Base-by-base conservation (phyloP, 2,888 invertebrate species). In the Macaria liturata region DNA sequence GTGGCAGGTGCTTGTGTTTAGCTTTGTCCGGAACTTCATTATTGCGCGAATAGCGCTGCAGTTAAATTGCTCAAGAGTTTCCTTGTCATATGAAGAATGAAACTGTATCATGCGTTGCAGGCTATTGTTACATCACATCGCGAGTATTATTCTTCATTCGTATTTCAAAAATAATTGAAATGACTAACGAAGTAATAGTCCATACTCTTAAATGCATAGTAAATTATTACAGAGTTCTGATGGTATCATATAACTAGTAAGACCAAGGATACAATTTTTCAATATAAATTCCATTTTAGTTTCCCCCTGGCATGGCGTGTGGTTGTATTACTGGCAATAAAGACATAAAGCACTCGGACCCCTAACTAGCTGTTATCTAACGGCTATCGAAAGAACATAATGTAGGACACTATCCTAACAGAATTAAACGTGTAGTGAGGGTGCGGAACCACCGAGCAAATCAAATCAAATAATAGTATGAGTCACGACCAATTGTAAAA, bases 351-450 rank as follows among this genome's bases (percentile, higher is more conserved):
- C 49, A 68, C 66, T 68, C 64, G 71, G 74, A 71, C 77, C 82
- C 83, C 78, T 68, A 78, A 83, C 78, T 77, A 75, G 75, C 74
- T 74, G 69, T 83, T 84, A 86, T 85, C 84, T 81, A 68, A 73
- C 72, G 74, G 59, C 70, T 72, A 84, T 86, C 83, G 79, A 78
- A 77, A 73, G 75, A 69, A 76, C 81, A 82, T 80, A 79, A 37
- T 83, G 83, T 82, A 78, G 70, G 74, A 72, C 70, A 71, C 72
- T 78, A 78, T 76, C 74, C 78, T 78, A 76, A 79, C 75, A 75
- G 80, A 82, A 83, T 84, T 83, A 84, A 81, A 75, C 56, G 56
- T 62, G 66, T 67, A 69, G 75, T 70, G 70, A 72, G 72, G 75
- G 64, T 50, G 61, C 50, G 57, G 34, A 49, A 57, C 47, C 32